Base-by-base conservation (phyloP, 2,113 vertebrate genomes). In the Pseudopipra pipra region DNA sequence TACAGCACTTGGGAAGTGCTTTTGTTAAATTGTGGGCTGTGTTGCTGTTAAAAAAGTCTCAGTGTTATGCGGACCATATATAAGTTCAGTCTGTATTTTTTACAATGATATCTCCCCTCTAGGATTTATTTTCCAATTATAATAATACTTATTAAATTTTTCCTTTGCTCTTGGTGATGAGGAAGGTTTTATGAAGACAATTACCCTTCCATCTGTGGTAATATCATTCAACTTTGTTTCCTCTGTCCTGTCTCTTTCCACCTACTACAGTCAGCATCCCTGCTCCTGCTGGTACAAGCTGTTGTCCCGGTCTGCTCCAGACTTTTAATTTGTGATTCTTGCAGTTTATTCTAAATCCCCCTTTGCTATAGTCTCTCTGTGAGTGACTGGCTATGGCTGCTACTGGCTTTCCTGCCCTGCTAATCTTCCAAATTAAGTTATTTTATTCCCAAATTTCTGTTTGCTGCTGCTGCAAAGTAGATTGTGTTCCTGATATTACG, bases 201-300 rank as follows among this genome's bases (percentile, higher is more conserved):
- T 54, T 65, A 37, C 66, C 74, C 10, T 73, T 73, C 52, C 72
- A 3, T 72, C 21, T 86, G 41, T 55, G 13, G 4, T 61, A 79
- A 28, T 47, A 43, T 88, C 14, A 73, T 90, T 54, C 31, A 62
- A 16, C n/a, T 92, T 79, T 83, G 4, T 25, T 61, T 85, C 87
- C 28, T 77, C 33, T 83, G 41, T 28, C 28, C 55, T 81, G 24
- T 81, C 49, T 78, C 22, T 22, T 72, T 94, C 35, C 12, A 74
- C 43, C 39, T 77, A 39, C 78, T 86, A 39, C 8, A 46, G 46
- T 75, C 86, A 89, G 8, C 51, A 41, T 77, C 35, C 37, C 33
- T 79, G 41, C 70, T 77, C 91, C 93, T 96, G 93, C 94, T 96
- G 94, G 30, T 78, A 55, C 93, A 97, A 96, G 94, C 95, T 97